Conservation (phyloP, 2,888 invertebrate species). For the Dorcus parallelipipedus region DNA sequence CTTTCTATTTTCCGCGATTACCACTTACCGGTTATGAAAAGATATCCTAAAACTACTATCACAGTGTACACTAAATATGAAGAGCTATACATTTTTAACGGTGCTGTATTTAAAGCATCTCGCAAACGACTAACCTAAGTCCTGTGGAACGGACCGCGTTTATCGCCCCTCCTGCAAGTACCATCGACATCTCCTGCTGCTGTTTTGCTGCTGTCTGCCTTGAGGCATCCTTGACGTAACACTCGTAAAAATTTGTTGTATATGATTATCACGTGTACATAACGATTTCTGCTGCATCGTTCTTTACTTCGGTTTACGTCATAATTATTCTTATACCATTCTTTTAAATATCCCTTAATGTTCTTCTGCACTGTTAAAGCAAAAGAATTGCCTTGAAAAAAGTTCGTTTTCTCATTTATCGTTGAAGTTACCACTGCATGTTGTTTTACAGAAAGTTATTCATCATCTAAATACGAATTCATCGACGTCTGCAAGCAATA, state of each 20-base stretch:
- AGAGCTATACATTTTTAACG: constrained; percentile 24
- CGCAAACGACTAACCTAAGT: constrained; percentile 30
- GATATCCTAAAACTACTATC: constrained; percentile 43
- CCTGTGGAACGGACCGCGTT: not conserved
- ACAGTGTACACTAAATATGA: constrained; percentile 38
- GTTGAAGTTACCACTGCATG: not conserved
- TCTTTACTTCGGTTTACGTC: no score
- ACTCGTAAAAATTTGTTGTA: not conserved
- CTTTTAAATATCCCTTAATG: no score
- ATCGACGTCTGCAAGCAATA: not conserved
- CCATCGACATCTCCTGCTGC: constrained; percentile 10
- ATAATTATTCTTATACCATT: no score
- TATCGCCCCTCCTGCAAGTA: constrained; percentile 2
- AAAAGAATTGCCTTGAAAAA: not conserved
- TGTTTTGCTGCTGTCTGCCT: not conserved
- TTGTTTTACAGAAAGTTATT: constrained; percentile 27
- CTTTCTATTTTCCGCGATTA: no score
- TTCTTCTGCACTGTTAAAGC: not conserved
- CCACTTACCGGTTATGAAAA: constrained; percentile 41
- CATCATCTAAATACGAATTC: constrained; percentile 3
- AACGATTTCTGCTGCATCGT: no score
- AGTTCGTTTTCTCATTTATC: not conserved
- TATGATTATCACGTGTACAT: no score
- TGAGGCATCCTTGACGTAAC: not conserved
- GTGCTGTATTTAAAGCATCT: constrained; percentile 34